These are phyloP conservation scores for Cataglyphis cursor DNA, from an alignment of 2,888 invertebrate species.

Conservation along the genomic window DNA sequence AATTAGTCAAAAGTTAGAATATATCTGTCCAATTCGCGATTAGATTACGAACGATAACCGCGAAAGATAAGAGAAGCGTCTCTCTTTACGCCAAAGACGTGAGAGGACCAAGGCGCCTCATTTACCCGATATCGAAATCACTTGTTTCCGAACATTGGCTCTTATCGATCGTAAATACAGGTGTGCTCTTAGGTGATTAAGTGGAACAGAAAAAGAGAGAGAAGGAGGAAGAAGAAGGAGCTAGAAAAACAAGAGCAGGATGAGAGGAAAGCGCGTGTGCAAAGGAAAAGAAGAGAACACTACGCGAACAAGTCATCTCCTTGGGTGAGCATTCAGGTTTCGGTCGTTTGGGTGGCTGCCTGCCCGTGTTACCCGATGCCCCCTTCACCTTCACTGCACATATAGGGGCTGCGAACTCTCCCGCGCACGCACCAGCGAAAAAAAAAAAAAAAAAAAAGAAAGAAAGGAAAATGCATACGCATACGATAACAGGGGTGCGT, in stretches of 20 bases:
- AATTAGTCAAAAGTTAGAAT: background rate
- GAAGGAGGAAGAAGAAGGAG: background rate
- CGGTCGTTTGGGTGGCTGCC: constrained; percentile 77
- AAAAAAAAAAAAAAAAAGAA: constrained; percentile 24
- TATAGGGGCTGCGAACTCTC: constrained; percentile 67
- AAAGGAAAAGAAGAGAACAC: constrained; percentile 31
- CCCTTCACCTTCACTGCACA: constrained; percentile 86
- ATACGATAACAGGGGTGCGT: constrained; percentile 82
- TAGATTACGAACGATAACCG: constrained; percentile 4
- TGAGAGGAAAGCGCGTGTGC: constrained; percentile 6
- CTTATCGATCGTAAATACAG: constrained; percentile 49
- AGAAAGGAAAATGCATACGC: constrained; percentile 81
- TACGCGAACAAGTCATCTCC: constrained; percentile 47
- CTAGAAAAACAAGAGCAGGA: background rate
- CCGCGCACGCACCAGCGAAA: constrained; percentile 81
- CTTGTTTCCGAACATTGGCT: constrained; percentile 46
- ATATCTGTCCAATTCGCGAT: constrained; percentile 4
- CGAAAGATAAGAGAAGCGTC: constrained; percentile 30
- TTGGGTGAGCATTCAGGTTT: constrained; percentile 75
- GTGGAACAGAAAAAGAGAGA: background rate
- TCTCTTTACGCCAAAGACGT: background rate
- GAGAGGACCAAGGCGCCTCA: constrained; percentile 17
- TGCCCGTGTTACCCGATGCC: constrained; percentile 85
- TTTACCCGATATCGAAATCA: constrained; percentile 46
- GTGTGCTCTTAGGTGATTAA: constrained; percentile 44